Percentiles rank a stretch among this genome's conserved stretches.
phyloP scores from a whole-genome alignment of 2,113 vertebrate species.

The Suncus etruscus region DNA sequence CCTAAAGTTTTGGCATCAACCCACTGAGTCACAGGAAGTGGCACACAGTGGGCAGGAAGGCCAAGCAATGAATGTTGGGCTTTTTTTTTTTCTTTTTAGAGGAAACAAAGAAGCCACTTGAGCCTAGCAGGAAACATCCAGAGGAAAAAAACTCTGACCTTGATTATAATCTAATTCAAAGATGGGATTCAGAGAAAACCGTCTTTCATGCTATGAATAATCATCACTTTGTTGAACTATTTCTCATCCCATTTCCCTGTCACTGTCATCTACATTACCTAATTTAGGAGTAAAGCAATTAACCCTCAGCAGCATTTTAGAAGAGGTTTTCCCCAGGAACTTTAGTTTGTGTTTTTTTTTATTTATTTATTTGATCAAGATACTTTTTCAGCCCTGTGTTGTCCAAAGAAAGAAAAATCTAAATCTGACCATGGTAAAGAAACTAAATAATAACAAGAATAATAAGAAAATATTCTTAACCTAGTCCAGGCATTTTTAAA shows the following conservation, averaged over 20 bases:
- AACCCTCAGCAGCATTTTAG: neutral
- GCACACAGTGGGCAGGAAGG: neutral
- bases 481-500: neutral
- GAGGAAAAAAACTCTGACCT: constrained; percentile 40
- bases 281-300: constrained; percentile 35
- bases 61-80: constrained; percentile 5
- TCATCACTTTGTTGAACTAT: neutral
- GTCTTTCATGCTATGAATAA: constrained; percentile 49
- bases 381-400: neutral
- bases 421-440: neutral
- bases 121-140: constrained; percentile 54
- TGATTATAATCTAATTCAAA: constrained; percentile 63
- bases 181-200: constrained; percentile 67
- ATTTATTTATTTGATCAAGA: neutral
- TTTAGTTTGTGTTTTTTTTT: neutral
- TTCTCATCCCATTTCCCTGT: constrained; percentile 34
- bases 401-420: neutral
- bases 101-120: constrained; percentile 67
- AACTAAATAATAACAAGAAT: constrained; percentile 7
- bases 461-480: neutral
- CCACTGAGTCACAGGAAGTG: constrained; percentile 41
- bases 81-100: constrained; percentile 31
- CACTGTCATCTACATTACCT: constrained; percentile 15
- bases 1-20: neutral
- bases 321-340: constrained; percentile 13